Percentiles rank a stretch among this genome's conserved stretches.
Evolutionary conservation across 2,113 vertebrate genomes (phyloP).

Genomic region (Ahaetulla prasina): DNA sequence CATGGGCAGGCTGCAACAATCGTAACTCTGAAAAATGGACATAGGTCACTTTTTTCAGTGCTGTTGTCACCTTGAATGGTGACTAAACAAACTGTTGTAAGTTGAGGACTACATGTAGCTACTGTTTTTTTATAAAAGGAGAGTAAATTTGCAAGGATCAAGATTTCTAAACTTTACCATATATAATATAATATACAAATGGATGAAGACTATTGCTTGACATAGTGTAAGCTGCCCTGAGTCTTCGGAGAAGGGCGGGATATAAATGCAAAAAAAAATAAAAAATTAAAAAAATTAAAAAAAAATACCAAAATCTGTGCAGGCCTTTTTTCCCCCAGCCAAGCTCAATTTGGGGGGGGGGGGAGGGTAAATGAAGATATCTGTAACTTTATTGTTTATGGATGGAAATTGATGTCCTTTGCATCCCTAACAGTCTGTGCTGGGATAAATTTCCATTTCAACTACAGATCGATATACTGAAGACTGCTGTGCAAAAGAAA

Average conservation of each 20-base stretch:
- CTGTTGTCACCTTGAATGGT: background rate
- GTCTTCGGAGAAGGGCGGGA: too few species aligned
- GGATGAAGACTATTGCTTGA: too few species aligned
- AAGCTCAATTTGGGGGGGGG: background rate
- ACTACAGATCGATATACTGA: background rate
- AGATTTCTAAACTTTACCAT: background rate
- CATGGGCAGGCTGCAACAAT: background rate
- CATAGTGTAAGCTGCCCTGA: too few species aligned
- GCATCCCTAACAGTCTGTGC: background rate
- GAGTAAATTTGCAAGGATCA: background rate
- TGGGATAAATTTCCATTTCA: background rate
- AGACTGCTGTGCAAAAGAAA: background rate
- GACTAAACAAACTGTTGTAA: background rate
- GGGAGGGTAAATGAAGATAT: background rate
- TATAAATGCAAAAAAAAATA: too few species aligned
- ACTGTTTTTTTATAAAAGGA: background rate
- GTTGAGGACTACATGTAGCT: background rate
- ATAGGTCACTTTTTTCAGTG: background rate
- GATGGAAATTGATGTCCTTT: background rate
- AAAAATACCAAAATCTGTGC: background rate
- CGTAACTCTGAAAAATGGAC: background rate
- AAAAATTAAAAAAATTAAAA: too few species aligned
- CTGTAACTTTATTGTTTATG: background rate
- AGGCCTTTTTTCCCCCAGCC: background rate
- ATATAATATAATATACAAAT: too few species aligned